A percentile compares a stretch with the other conserved stretches of the same genome.
Evolutionary conservation across 2,797 vertebrate genomes (phyloP).

Genomic region (Diceros bicornis): DNA sequence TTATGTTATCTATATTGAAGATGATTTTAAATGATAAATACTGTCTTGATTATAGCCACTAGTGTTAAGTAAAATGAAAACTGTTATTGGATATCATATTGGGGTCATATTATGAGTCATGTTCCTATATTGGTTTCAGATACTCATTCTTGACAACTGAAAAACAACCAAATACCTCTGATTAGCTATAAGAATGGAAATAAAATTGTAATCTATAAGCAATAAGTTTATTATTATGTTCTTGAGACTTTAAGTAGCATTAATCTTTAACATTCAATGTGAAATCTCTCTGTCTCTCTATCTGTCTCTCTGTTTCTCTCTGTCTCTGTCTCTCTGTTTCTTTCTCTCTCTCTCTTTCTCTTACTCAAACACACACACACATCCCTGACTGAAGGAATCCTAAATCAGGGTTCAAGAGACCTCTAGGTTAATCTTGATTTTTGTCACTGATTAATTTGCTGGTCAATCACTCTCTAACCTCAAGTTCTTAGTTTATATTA

Average conservation of each 20-base stretch:
- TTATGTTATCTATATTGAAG: neutral
- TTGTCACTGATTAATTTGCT: neutral
- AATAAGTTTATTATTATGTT: neutral
- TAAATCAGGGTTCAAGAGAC: conserved; percentile 33
- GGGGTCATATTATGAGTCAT: neutral
- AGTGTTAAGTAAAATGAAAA: conserved; percentile 55
- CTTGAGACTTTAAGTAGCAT: neutral
- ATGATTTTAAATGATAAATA: conserved; percentile 36
- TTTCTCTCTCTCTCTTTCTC: neutral
- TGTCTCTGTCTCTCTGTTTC: neutral
- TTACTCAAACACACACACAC: neutral
- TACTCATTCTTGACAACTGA: neutral
- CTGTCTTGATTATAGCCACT: neutral
- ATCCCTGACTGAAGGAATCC: neutral
- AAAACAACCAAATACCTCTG: conserved; percentile 17
- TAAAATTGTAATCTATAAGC: neutral
- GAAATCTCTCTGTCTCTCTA: neutral
- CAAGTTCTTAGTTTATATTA: conserved; percentile 6
- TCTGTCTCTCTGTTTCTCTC: neutral
- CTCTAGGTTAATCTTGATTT: neutral
- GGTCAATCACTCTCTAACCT: neutral
- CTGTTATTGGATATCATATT: neutral
- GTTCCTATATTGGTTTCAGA: neutral
- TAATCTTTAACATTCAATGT: neutral
- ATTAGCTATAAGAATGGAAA: neutral